A percentile compares a stretch with the other conserved stretches of the same genome.
Conservation (phyloP, 2,888 invertebrate species). For the Linyphia triangularis region DNA sequence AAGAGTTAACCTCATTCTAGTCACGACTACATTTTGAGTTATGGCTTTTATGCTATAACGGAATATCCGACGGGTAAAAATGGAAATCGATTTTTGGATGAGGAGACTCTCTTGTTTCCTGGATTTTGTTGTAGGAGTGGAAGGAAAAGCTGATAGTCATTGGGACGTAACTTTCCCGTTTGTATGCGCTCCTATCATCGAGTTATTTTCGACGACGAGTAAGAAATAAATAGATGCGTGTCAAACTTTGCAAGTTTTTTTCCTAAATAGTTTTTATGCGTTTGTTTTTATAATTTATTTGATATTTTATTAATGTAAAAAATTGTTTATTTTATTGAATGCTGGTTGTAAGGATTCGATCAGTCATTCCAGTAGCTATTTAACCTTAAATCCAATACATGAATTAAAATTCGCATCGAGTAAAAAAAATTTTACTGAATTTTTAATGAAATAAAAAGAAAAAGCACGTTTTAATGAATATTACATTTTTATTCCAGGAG, state of each 20-base stretch:
- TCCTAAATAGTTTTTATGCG: not conserved
- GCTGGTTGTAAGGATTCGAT: no score
- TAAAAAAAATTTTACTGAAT: no score
- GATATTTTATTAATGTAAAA: no score
- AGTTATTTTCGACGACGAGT: constrained; percentile 12
- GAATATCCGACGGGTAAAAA: constrained; percentile 48
- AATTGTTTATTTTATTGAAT: no score
- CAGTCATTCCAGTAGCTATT: no score
- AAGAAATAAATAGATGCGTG: constrained; percentile 3
- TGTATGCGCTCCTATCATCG: not conserved
- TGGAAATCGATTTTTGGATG: constrained; percentile 36
- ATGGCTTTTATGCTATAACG: constrained; percentile 12
- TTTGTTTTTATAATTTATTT: no score
- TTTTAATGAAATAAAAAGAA: no score
- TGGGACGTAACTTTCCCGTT: constrained; percentile 2
- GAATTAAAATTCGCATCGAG: no score
- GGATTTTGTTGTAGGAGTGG: not conserved
- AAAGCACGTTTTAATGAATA: no score
- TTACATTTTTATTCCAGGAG: no score
- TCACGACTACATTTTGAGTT: constrained; percentile 48
- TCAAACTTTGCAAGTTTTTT: not conserved
- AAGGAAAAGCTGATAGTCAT: constrained; percentile 18
- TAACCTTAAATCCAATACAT: no score
- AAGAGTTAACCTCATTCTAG: constrained; percentile 59
- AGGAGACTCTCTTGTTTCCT: constrained; percentile 42